These are phyloP conservation scores for Nansenia antarctica DNA, from an alignment of 2,113 vertebrate species.

Conservation along the genomic window DNA sequence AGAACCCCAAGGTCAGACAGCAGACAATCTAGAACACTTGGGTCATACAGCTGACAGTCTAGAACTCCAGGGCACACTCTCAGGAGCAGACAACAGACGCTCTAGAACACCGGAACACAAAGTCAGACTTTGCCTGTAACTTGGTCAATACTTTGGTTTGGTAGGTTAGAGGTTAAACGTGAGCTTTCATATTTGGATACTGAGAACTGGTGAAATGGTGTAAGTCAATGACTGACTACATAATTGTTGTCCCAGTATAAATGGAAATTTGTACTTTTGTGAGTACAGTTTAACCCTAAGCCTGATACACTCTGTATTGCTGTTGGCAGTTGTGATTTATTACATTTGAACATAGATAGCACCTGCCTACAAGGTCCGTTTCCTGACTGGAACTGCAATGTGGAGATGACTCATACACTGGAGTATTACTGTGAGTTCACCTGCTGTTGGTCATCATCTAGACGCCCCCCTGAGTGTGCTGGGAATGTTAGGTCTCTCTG, in stretches of 20 bases:
- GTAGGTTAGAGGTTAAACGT: background rate
- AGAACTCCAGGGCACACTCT: no score
- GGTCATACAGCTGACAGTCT: no score
- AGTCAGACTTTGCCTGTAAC: no score
- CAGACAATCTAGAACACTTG: no score
- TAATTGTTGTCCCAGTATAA: background rate
- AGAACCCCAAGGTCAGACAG: no score
- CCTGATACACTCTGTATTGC: background rate
- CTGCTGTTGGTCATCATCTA: background rate
- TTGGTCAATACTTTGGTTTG: background rate
- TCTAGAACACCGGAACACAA: no score
- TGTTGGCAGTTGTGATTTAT: background rate
- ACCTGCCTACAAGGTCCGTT: background rate
- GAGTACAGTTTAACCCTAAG: background rate
- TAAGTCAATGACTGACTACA: background rate
- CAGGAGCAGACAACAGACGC: no score
- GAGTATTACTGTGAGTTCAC: background rate
- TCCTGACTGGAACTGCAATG: background rate
- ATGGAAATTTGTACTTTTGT: no score
- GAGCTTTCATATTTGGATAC: background rate
- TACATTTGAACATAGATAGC: background rate
- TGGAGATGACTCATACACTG: background rate
- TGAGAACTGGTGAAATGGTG: background rate
- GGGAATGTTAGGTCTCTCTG: background rate
- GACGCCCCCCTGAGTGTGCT: background rate